Base-by-base conservation (phyloP, 2,113 vertebrate genomes). In the Numenius arquata region DNA sequence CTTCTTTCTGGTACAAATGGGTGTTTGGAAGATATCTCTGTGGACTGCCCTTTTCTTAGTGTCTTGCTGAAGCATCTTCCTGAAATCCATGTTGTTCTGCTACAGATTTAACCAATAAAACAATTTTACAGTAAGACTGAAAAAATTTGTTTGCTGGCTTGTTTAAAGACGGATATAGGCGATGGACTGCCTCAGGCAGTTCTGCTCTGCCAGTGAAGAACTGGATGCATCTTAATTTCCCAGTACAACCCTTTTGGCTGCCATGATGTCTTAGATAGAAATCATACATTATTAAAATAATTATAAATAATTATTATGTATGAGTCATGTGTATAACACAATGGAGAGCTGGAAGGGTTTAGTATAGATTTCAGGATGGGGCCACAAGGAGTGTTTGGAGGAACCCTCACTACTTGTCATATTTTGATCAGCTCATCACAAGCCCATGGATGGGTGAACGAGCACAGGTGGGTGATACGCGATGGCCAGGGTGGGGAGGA, bases 391-490 rank as follows among this genome's bases (percentile, higher is more conserved):
- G 26, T 6, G 5, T 40, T 61, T 47, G 48, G 40, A 70, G 55
- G 67, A 70, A 3, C 6, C 2, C 5, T 55, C 0, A 0, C 22
- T n/a, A 8, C 29, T 13, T 75, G 25, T 27, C 15, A 0, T 14
- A 12, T 25, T 55, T 40, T 38, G 63, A 73, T 55, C 74, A 82
- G 52, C 74, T 61, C 63, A 26, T 43, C 16, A 6, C 34, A 50
- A 75, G 10, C 41, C 25, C 22, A 4, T 5, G 47, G 65, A 22
- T 53, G 30, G 55, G 27, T 22, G 38, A 45, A 10, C 0, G 7
- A 45, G 40, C 4, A 12, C 4, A 56, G 41, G 27, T n/a, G 43
- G 29, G 34, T 65, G 61, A n/a, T 18, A 36, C 0, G 1, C 22
- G 21, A 25, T n/a, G 38, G 50, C 17, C 50, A 55, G 30, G 27